Conservation (phyloP, 2,113 vertebrate species). For the Heterochromis multidens region DNA sequence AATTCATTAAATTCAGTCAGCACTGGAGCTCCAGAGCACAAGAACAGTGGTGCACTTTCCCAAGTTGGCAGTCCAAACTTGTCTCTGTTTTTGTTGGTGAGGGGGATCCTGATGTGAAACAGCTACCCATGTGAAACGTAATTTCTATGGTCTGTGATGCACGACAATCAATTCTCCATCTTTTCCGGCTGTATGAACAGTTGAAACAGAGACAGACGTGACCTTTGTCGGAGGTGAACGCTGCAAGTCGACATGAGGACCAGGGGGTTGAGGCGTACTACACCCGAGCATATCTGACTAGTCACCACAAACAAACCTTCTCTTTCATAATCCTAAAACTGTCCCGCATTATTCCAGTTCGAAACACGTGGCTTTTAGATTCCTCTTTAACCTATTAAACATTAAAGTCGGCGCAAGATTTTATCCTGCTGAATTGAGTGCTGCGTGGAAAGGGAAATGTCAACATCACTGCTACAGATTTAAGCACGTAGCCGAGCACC, state of each 20-base stretch:
- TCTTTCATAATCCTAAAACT: neutral
- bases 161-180: neutral
- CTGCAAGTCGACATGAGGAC: no score
- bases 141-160: neutral
- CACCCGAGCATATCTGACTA: neutral
- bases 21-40: no score
- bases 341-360: neutral
- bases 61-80: no score
- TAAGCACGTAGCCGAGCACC: neutral
- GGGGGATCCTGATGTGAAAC: neutral
- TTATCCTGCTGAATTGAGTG: neutral
- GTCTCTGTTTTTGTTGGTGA: no score
- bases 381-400: conserved; percentile 4
- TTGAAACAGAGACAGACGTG: neutral
- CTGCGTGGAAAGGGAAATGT: neutral
- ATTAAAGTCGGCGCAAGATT: conserved; percentile 6
- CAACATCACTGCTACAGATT: neutral
- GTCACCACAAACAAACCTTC: neutral
- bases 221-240: neutral
- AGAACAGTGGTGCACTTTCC: no score
- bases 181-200: neutral
- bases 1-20: no score
- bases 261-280: neutral
- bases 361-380: neutral
- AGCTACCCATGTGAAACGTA: neutral